phyloP scores from a whole-genome alignment of 2,888 invertebrate species.

The Noctua fimbriata region DNA sequence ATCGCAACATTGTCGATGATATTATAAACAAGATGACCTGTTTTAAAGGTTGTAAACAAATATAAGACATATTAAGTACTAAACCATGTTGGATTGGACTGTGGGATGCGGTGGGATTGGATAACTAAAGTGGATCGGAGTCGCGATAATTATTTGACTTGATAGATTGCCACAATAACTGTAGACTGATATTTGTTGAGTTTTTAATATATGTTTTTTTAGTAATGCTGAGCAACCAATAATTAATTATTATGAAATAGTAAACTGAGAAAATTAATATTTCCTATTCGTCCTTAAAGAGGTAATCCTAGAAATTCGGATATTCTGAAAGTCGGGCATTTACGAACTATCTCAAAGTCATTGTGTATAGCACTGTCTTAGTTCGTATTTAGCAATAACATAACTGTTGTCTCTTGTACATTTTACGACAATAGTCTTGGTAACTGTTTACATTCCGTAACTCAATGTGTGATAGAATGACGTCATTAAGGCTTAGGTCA shows the following conservation, averaged over 20 bases:
- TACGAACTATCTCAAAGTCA: background rate
- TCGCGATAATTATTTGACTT: background rate
- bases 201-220: no score
- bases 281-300: background rate
- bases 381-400: background rate
- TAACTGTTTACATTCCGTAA: slow-evolving; percentile 49
- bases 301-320: background rate
- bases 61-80: no score
- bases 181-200: background rate
- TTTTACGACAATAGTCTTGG: slow-evolving; percentile 18
- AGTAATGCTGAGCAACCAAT: no score
- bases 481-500: slow-evolving; percentile 5
- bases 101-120: no score
- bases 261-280: background rate
- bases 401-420: background rate
- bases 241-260: background rate
- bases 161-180: background rate
- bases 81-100: no score
- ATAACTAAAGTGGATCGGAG: background rate
- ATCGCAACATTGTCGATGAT: no score
- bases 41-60: background rate
- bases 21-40: background rate
- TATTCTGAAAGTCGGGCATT: background rate
- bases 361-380: slow-evolving; percentile 1
- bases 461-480: slow-evolving; percentile 14